These are phyloP conservation scores for Staurois parvus DNA, from an alignment of 2,797 vertebrate species.

Conservation along the genomic window DNA sequence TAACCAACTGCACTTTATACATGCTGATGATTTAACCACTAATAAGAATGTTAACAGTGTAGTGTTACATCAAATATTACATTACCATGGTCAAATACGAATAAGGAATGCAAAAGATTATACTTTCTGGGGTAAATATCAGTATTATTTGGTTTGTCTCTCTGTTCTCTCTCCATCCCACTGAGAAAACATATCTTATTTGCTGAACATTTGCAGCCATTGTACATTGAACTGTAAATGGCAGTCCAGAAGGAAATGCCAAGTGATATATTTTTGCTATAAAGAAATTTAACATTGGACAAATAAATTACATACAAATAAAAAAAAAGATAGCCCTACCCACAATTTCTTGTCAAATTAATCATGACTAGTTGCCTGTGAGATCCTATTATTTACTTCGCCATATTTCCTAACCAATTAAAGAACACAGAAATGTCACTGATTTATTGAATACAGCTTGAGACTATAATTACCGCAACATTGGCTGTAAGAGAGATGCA, in stretches of 20 bases:
- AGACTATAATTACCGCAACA: constrained; percentile 29
- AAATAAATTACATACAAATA: not conserved
- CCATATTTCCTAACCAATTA: constrained; percentile 33
- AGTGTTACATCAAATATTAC: not conserved
- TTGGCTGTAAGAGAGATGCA: constrained; percentile 15
- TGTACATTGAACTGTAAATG: not conserved
- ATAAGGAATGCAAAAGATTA: not conserved
- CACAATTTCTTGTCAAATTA: not conserved
- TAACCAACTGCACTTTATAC: not conserved
- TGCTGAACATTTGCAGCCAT: not conserved
- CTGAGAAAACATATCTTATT: not conserved
- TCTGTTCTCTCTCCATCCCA: not conserved
- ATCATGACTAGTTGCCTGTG: not conserved
- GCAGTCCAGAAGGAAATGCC: not conserved
- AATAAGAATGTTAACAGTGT: not conserved
- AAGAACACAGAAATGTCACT: constrained; percentile 24
- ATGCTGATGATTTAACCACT: not conserved
- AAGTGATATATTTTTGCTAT: constrained; percentile 8
- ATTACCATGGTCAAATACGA: not conserved
- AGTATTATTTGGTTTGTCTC: not conserved
- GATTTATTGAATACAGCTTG: constrained; percentile 37
- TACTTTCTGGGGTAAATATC: not conserved
- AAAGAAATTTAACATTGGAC: not conserved
- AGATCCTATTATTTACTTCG: constrained; percentile 13
- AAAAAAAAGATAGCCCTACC: not conserved